Base-by-base conservation (phyloP, 2,888 invertebrate genomes). In the Pseudoips prasinana region DNA sequence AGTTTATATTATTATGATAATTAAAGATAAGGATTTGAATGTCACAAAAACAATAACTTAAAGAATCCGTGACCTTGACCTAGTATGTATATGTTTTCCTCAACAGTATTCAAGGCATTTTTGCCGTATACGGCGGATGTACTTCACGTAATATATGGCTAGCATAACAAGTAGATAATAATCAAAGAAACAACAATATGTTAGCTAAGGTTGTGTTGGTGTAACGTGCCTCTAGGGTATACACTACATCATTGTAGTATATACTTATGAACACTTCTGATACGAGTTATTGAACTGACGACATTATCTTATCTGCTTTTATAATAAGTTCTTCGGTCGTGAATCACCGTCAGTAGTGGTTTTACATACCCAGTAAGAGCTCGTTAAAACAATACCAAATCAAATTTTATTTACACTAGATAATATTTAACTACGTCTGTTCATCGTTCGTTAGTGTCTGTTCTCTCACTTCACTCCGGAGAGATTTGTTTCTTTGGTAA, bases 261-360 rank as follows among this genome's bases (percentile, higher is more conserved):
- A 32, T 20, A 34, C 48, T 31, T 42, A 39, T 37, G 39, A 32
- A 58, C 62, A 54, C 63, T 66, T 54, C 61, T 52, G 66, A 61
- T 64, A 62, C 57, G 66, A 74, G 80, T 74, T 82, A 81, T 78
- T 84, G 79, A 82, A 82, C 77, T 70, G 67, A 66, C 64, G 46
- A 43, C 48, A 48, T 66, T 83, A 86, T 83, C 83, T 85, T 86
- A 86, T 86, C 84, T 62, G 50, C 56, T 53, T 46, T 58, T 65
- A 72, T 74, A 75, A 71, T 73, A 72, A 51, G 73, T 64, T 70
- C 67, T 73, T 69, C 64, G 56, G 59, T 54, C 44, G 43, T 48
- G 61, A 49, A 60, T 64, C 29, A 47, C 34, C 38, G 57, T 44
- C 66, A 72, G 69, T 73, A 52, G 57, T 55, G 46, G 42, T 36